These are phyloP conservation scores for Ivindomyrus marchei DNA, from an alignment of 2,113 vertebrate species.

Conservation along the genomic window DNA sequence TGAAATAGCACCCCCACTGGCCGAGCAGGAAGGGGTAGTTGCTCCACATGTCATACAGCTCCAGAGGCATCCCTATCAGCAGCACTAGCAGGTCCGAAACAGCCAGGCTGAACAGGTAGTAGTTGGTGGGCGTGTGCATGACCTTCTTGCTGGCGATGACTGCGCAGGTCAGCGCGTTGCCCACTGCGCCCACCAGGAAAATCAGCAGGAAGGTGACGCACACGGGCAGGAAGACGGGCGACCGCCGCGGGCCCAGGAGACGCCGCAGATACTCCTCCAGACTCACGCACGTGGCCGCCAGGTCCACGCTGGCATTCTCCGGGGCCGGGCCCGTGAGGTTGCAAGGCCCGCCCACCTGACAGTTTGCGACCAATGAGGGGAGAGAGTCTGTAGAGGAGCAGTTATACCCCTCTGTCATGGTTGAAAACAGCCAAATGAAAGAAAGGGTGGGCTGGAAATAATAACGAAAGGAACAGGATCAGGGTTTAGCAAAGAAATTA, in stretches of 20 bases:
- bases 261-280: constrained; percentile 66
- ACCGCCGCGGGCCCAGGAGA: constrained; percentile 72
- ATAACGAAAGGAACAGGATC: not conserved
- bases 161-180: constrained; percentile 77
- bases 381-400: constrained; percentile 44
- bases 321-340: constrained; percentile 46
- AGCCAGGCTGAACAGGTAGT: constrained; percentile 88
- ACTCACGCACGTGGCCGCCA: constrained; percentile 64
- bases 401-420: constrained; percentile 48
- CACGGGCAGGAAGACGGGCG: constrained; percentile 69
- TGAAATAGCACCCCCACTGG: constrained; percentile 75
- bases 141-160: constrained; percentile 79
- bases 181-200: constrained; percentile 73
- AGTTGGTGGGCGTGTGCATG: constrained; percentile 89
- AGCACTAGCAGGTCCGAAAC: constrained; percentile 86
- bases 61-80: constrained; percentile 83
- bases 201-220: constrained; percentile 79
- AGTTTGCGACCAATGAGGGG: constrained; percentile 9
- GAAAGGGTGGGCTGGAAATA: not conserved
- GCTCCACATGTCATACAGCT: constrained; percentile 85
- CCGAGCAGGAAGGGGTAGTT: constrained; percentile 91
- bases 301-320: constrained; percentile 32
- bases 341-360: constrained; percentile 35
- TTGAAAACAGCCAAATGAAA: not conserved
- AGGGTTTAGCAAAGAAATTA: not conserved